Percentiles rank a stretch among this genome's conserved stretches.
Evolutionary conservation across 2,113 vertebrate genomes (phyloP).

Genomic region (Nycticebus coucang): DNA sequence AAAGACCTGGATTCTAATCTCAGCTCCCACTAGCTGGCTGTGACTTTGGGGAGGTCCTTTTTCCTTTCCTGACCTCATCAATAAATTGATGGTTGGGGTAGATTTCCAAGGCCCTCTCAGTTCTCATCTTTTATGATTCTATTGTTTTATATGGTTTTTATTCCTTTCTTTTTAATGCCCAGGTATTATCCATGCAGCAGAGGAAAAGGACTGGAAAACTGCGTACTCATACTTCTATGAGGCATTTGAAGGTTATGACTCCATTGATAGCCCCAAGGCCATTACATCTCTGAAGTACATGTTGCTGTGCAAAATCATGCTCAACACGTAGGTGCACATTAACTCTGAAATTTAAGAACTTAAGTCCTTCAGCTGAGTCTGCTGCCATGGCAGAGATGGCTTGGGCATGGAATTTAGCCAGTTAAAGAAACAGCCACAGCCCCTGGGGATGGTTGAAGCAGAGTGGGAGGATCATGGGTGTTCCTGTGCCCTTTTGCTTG

Average conservation of each 20-base stretch:
- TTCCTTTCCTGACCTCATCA: conserved; percentile 23
- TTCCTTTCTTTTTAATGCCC: conserved; percentile 50
- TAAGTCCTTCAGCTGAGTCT: neutral
- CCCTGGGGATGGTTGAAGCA: neutral
- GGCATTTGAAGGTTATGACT: conserved; percentile 99
- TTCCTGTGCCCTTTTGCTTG: neutral
- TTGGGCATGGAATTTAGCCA: neutral
- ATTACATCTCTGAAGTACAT: conserved; percentile 99
- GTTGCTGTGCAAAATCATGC: conserved; percentile 99
- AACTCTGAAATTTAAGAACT: conserved; percentile 21
- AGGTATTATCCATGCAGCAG: conserved; percentile 99
- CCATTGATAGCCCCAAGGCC: conserved; percentile 96
- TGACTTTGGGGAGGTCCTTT: conserved; percentile 24
- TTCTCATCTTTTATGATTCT: conserved; percentile 17
- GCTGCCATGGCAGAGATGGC: neutral
- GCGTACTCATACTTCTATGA: conserved; percentile 99
- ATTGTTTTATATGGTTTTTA: conserved; percentile 31
- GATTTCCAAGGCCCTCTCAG: conserved; percentile 28
- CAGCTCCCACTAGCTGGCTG: neutral
- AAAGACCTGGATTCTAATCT: conserved; percentile 11
- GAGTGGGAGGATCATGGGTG: neutral
- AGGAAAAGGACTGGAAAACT: conserved; percentile 99
- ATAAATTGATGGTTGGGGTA: neutral
- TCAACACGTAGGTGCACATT: conserved; percentile 91
- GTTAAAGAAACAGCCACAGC: neutral